These are phyloP conservation scores for Tachystola acroxantha DNA, from an alignment of 2,888 invertebrate genomes.

Conservation along the genomic window DNA sequence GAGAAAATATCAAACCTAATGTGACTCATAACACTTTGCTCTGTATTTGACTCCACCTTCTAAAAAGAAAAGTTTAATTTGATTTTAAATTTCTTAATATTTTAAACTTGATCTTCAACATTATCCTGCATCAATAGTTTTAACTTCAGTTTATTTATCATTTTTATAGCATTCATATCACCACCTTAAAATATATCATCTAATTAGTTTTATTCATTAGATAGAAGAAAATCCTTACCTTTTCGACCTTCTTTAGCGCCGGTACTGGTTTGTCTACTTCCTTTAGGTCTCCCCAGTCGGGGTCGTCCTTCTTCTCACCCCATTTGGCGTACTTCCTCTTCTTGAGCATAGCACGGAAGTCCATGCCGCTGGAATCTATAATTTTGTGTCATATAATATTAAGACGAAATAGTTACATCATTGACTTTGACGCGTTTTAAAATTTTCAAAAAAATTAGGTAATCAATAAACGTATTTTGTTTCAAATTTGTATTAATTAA, in stretches of 20 bases:
- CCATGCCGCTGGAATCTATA: conserved; percentile 98
- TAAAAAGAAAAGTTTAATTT: not conserved
- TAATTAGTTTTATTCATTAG: too few relatives aligned
- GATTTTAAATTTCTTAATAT: too few relatives aligned
- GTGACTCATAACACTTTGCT: too few relatives aligned
- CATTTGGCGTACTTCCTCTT: conserved; percentile 97
- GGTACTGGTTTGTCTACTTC: conserved; percentile 93
- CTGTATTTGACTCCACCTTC: too few relatives aligned
- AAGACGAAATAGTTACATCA: too few relatives aligned
- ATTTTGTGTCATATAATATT: conserved; percentile 2
- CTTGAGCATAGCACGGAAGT: conserved; percentile 98
- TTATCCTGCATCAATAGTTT: conserved; percentile 22
- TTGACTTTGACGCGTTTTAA: too few relatives aligned
- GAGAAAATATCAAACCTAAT: too few relatives aligned
- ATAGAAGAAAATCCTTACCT: conserved; percentile 79
- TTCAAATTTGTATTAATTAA: too few relatives aligned
- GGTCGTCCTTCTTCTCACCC: conserved; percentile 93
- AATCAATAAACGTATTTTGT: too few relatives aligned
- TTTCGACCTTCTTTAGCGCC: conserved; percentile 94
- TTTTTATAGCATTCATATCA: conserved; percentile 43
- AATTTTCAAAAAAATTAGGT: too few relatives aligned
- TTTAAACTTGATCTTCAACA: not conserved
- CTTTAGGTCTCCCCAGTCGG: conserved; percentile 96
- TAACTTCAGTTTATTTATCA: conserved; percentile 21
- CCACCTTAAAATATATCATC: conserved; percentile 32